Percentiles rank a stretch among this genome's conserved stretches.
Evolutionary conservation across 2,113 vertebrate species (phyloP).

Genomic region (Macaca mulatta): DNA sequence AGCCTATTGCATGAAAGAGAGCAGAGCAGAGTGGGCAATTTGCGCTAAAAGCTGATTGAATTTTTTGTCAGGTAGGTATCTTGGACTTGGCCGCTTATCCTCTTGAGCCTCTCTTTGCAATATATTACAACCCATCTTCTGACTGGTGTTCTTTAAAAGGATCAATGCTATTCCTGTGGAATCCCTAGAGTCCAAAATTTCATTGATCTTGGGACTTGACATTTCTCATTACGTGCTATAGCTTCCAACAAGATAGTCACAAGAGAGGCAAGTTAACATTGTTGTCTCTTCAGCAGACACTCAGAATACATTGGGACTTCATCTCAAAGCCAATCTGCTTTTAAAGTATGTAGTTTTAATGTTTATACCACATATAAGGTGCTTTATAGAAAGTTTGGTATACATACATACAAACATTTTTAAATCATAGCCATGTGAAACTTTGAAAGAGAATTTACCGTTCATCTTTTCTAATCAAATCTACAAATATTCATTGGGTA

Average conservation of each 20-base stretch:
- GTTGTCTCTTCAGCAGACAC: constrained; percentile 69
- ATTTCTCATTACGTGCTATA: constrained; percentile 86
- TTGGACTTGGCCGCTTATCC: constrained; percentile 88
- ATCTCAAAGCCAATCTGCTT: constrained; percentile 22
- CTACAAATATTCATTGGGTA: background rate
- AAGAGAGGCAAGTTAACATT: constrained; percentile 79
- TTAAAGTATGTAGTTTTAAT: background rate
- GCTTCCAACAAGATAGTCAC: constrained; percentile 84
- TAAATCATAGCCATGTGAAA: background rate
- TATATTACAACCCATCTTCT: constrained; percentile 89
- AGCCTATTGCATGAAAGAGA: constrained; percentile 81
- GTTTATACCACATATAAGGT: background rate
- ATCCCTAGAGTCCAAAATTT: constrained; percentile 87
- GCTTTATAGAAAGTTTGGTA: background rate
- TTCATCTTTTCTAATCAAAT: background rate
- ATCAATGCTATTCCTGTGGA: constrained; percentile 90
- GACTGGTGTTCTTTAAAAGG: constrained; percentile 89
- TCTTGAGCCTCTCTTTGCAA: constrained; percentile 89
- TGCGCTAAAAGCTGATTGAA: constrained; percentile 90
- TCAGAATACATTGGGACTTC: constrained; percentile 52
- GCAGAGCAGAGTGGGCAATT: constrained; percentile 80
- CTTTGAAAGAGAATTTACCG: background rate
- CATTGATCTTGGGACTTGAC: constrained; percentile 92
- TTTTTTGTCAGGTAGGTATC: constrained; percentile 94
- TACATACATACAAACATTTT: background rate